phyloP scores from a whole-genome alignment of 2,113 vertebrate species.

The Aegotheles bennettii region DNA sequence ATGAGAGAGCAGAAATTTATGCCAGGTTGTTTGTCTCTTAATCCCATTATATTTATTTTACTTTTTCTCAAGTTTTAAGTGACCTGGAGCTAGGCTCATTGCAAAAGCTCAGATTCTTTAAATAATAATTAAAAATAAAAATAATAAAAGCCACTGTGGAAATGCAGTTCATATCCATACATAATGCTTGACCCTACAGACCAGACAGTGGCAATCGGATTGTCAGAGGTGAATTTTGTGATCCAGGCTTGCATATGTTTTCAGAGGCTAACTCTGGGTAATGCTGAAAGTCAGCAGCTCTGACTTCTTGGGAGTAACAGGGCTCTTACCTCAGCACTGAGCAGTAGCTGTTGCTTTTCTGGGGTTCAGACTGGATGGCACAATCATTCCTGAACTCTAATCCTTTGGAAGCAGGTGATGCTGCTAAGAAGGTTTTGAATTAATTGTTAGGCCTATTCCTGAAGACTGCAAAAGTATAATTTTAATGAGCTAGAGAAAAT shows the following conservation, averaged over 20 bases:
- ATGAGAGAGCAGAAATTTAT: neutral
- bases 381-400: neutral
- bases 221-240: neutral
- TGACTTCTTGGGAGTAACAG: neutral
- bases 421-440: conserved; percentile 38
- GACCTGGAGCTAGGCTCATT: neutral
- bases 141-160: neutral
- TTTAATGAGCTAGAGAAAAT: conserved; percentile 58
- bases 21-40: neutral
- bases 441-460: conserved; percentile 12
- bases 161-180: neutral
- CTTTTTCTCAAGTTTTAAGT: neutral
- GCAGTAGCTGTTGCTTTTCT: neutral
- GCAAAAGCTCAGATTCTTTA: neutral
- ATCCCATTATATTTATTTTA: neutral
- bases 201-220: neutral
- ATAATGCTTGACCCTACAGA: rapidly evolving
- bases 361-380: neutral
- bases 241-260: neutral
- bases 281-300: neutral
- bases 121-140: neutral
- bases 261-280: neutral
- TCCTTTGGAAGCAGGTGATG: conserved; percentile 9
- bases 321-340: neutral
- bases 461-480: conserved; percentile 31